Base-by-base conservation (phyloP, 92 coral and sea anemone species). In the Epizoanthus scotinus region DNA sequence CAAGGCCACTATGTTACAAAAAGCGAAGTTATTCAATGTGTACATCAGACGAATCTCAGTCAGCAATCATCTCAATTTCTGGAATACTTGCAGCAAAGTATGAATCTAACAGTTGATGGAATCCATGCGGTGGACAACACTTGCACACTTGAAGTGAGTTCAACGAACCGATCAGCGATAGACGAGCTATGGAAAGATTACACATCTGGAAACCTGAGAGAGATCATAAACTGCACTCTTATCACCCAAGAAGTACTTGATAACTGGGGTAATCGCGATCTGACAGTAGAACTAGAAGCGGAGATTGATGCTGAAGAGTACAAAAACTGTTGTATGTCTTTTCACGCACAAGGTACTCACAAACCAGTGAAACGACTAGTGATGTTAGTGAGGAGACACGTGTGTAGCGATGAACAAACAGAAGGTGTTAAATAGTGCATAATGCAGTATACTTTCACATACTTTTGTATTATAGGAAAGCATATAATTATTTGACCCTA, bases 271-370 rank as follows among this genome's bases (percentile, higher is more conserved):
- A 2, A 50, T 22, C 56, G 20, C 2, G 31, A 25, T 12, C 44
- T 71, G 24, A 26, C 50, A 44, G 50, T 44, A 44, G 10, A 50
- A 10, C 3, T 71, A 13, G 78, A 71, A 24, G 60, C 54, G 78
- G 42, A 71, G 57, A 71, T 71, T 10, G 78, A 71, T 52, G 62
- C 22, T n/a, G 78, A 71, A 2, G 78, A 71, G 13, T 71, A 71
- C 78, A 71, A 71, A 27, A 20, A 2, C 8, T 71, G 78, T 5
- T 53, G 61, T 28, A 14, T 71, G 78, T 71, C 78, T 21, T 53
- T 52, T 50, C 61, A 50, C 40, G 14, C 61, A 14, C 60, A 53
- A 52, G 62, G 78, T 71, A 71, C 18, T 38, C 20, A 26, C 20
- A 26, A 20, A 19, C 13, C 29, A 0, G 22, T 20, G 6, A 67